Evolutionary conservation across 2,797 vertebrate genomes (phyloP), one percentile per base, ranked within the genome.

Genomic region (Sebastes kiyomatsui): DNA sequence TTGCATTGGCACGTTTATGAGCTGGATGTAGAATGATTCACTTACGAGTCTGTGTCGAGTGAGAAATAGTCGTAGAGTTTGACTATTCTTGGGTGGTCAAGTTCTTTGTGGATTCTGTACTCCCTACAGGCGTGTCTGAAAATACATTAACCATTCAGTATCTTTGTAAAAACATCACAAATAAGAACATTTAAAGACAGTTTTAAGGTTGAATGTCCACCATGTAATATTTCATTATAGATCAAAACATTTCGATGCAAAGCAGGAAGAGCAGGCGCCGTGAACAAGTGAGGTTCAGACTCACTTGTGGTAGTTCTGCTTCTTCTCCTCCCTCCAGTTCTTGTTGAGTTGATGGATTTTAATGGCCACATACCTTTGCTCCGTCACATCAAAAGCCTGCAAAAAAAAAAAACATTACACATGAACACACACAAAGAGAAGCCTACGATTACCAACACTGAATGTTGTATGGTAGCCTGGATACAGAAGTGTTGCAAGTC

Each of bases 341-440:
- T 99, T 99, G 96, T 98, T 99, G 90, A 99, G 97, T 93, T 99
- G 98, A 94, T 99, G 98, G 93, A 99, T 99, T 96, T 99, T 99
- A 93, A 99, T 97, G 92, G 98, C 99, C 93, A 99, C 99, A 0
- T 99, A 99, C 90, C 98, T 97, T 94, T 99, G 99, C 94, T 99
- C 99, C 58, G 97, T 98, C 95, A 99, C 94, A 96, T 99, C 98
- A 95, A 99, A 99, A 52, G 99, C 99, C 99, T 99, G 92, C 18
- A 79, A 75, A 81, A 27, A 3, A 32, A 16, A 56, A 4, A 3
- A 18, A 33, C 1, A 74, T 67, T 3, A 42, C 7, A 78, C 35
- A 52, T 49, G 8, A 62, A 60, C 27, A 25, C 6, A 58, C 4
- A 8, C 10, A 67, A 14, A 56, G 20, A 80, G 59, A 56, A 62